Base-by-base conservation (phyloP, 2,797 vertebrate genomes). In the Poecilia gillii region DNA sequence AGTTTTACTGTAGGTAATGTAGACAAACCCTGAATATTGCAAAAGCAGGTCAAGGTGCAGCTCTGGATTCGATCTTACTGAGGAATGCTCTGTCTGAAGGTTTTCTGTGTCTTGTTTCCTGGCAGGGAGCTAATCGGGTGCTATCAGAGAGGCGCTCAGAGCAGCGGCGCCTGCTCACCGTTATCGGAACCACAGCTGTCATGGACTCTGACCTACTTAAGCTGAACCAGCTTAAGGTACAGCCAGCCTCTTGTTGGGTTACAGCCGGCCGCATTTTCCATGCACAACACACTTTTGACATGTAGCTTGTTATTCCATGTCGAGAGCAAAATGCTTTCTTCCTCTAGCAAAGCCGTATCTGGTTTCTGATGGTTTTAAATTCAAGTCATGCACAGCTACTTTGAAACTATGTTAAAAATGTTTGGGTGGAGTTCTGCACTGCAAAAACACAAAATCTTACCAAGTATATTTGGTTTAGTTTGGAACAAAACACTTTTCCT, bases 211-310 rank as follows among this genome's bases (percentile, higher is more conserved):
- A 98, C 83, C 94, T 98, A 70, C 96, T 98, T 6, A 98, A 98
- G 91, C 96, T 98, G 78, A 98, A 98, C 92, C 97, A 98, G 92
- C 96, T 98, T 45, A 98, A 98, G 97, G 97, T 98, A 92, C 23
- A 18, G 1, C 3, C n/a, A 5, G 0, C 25, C n/a, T 1, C 8
- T 1, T 51, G 3, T 70, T 5, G 14, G 39, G 25, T 49, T 78
- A 3, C 59, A 8, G 3, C 47, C 33, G 2, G 25, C 16, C 2
- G 5, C 2, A 2, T 47, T 1, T 53, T 2, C 23, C 36, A 28
- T 39, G 6, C 31, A 36, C 14, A 7, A 1, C 43, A 2, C 59
- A 33, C 1, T 43, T 41, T 23, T 7, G 18, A 2, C 49, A 45
- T 36, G 49, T 23, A 23, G 57, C 20, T 41, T 39, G 8, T 31